Conservation (phyloP, 2,797 vertebrate genomes). For the Molossus alvarezi region DNA sequence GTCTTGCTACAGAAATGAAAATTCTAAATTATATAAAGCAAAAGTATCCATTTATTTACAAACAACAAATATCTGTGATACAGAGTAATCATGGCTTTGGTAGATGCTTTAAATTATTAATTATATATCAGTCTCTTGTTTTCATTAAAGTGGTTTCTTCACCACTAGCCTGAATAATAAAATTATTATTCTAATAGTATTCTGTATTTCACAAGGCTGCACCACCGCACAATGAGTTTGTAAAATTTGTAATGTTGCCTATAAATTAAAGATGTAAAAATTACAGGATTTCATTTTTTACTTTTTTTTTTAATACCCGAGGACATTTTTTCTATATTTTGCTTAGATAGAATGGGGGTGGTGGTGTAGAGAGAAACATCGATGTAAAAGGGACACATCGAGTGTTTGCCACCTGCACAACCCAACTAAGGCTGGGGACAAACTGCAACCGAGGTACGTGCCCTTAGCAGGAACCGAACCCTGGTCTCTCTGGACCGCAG, state of each 20-base stretch:
- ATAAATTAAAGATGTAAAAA: slow-evolving; percentile 40
- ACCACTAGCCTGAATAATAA: slow-evolving; percentile 18
- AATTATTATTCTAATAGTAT: slow-evolving; percentile 25
- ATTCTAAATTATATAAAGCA: slow-evolving; percentile 58
- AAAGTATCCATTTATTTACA: slow-evolving; percentile 59
- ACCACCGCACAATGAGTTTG: neutral
- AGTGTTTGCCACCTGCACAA: too few relatives aligned
- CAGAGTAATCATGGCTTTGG: slow-evolving; percentile 24
- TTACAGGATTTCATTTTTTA: neutral
- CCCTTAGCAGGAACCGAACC: too few relatives aligned
- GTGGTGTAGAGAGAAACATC: too few relatives aligned
- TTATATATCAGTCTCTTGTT: slow-evolving; percentile 39
- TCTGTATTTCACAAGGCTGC: neutral
- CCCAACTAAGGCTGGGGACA: too few relatives aligned
- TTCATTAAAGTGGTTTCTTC: slow-evolving; percentile 55
- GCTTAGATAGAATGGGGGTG: too few relatives aligned
- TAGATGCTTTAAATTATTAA: slow-evolving; percentile 64
- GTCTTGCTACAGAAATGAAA: slow-evolving; percentile 56
- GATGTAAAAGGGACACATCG: too few relatives aligned
- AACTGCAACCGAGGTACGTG: too few relatives aligned
- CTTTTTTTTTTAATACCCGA: too few relatives aligned
- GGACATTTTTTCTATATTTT: too few relatives aligned
- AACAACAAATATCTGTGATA: neutral
- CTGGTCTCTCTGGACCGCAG: too few relatives aligned
- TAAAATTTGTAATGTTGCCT: slow-evolving; percentile 45